These are phyloP conservation scores for Ancistrus triradiatus DNA, from an alignment of 2,113 vertebrate genomes.

Conservation along the genomic window DNA sequence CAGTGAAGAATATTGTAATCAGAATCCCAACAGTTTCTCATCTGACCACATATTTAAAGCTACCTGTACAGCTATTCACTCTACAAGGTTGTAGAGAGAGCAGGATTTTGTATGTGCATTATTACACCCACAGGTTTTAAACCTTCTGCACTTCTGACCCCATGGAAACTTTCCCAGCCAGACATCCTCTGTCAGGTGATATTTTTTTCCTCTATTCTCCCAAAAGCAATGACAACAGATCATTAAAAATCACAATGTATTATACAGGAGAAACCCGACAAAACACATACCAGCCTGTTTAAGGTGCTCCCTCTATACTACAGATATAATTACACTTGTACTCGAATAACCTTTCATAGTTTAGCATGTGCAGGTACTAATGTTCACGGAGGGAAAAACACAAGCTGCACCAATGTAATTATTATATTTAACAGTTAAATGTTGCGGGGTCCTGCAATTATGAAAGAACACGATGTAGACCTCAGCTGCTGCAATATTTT, in stretches of 20 bases:
- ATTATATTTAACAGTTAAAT: conserved; percentile 31
- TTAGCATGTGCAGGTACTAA: conserved; percentile 37
- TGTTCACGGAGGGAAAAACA: conserved; percentile 29
- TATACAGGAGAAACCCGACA: conserved; percentile 6
- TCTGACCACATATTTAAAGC: not conserved
- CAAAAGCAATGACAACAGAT: conserved; percentile 26
- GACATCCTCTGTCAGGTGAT: not conserved
- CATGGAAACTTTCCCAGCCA: conserved; percentile 2
- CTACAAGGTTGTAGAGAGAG: not conserved
- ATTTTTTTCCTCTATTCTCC: conserved; percentile 7
- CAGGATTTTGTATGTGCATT: not conserved
- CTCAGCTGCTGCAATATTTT: not conserved
- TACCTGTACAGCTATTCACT: not conserved
- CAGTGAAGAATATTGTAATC: too few relatives aligned
- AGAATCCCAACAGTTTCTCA: too few relatives aligned
- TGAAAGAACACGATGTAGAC: conserved; percentile 17
- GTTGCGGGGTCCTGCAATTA: conserved; percentile 29
- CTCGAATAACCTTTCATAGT: conserved; percentile 4
- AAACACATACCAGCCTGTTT: conserved; percentile 26
- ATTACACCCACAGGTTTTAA: conserved; percentile 27
- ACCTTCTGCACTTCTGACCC: conserved; percentile 28
- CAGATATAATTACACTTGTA: conserved; percentile 36
- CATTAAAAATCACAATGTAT: conserved; percentile 23
- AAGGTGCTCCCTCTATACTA: conserved; percentile 1
- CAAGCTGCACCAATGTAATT: conserved; percentile 38